Evolutionary conservation across 1,140 invertebrate species (phyloP).

Genomic region (Cephus cinctus): DNA sequence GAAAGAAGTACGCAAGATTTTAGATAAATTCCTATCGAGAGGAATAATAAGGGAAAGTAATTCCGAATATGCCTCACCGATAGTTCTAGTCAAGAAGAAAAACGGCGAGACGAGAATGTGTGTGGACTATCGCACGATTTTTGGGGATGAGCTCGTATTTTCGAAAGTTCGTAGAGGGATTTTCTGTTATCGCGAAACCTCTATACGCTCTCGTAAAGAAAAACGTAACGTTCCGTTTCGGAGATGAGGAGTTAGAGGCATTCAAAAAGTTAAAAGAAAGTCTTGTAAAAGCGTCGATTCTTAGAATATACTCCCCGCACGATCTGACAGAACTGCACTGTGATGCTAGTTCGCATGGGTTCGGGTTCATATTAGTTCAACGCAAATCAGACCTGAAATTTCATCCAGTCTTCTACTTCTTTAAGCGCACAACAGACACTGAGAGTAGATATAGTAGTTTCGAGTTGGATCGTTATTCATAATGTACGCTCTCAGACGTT

Average conservation of each 20-base stretch:
- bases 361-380: constrained; percentile 37
- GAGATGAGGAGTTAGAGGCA: constrained; percentile 7
- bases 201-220: background rate
- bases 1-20: constrained; percentile 1
- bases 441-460: constrained; percentile 51
- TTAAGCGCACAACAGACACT: constrained; percentile 37
- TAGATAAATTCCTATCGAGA: too few species aligned
- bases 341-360: constrained; percentile 20
- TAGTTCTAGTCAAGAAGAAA: constrained; percentile 51
- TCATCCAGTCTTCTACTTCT: constrained; percentile 48
- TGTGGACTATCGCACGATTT: background rate
- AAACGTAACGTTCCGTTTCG: constrained; percentile 17
- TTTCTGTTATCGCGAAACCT: background rate
- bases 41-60: constrained; percentile 35
- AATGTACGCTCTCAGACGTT: constrained; percentile 52
- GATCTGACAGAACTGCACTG: constrained; percentile 25
- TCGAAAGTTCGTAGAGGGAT: background rate
- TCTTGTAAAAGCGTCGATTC: constrained; percentile 4
- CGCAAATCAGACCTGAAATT: constrained; percentile 23
- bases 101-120: constrained; percentile 34
- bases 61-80: constrained; percentile 48
- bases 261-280: constrained; percentile 17
- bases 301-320: constrained; percentile 6
- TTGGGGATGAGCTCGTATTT: constrained; percentile 3
- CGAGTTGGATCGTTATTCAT: constrained; percentile 56